Evolutionary conservation across 2,888 invertebrate species (phyloP).

Genomic region (Exocentrus adspersus): DNA sequence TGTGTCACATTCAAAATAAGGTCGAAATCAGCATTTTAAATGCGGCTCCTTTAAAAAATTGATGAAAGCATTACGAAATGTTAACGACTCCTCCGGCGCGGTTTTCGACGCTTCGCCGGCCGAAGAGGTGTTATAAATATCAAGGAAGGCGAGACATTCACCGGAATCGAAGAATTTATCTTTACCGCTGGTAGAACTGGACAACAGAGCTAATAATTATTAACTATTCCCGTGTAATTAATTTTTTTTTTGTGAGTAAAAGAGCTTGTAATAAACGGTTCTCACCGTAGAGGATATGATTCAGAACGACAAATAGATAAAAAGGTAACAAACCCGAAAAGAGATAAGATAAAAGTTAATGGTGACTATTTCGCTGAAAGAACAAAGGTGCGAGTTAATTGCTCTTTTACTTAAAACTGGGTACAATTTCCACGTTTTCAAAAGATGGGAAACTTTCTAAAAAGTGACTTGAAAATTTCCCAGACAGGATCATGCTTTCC

Average conservation of each 20-base stretch:
- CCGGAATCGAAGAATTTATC: no score
- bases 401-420: no score
- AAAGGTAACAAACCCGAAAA: not conserved
- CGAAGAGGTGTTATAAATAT: not conserved
- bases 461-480: no score
- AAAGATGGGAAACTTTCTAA: no score
- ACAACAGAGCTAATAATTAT: not conserved
- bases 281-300: not conserved
- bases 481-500: no score
- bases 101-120: not conserved
- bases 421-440: no score
- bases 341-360: conserved; percentile 11
- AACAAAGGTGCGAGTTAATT: not conserved
- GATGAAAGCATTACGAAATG: conserved; percentile 20
- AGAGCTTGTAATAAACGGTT: not conserved
- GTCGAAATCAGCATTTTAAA: conserved; percentile 41
- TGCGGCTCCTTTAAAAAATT: conserved; percentile 23
- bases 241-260: not conserved
- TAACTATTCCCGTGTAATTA: not conserved
- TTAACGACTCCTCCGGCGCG: conserved; percentile 6
- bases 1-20: conserved; percentile 34
- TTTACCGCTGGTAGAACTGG: no score
- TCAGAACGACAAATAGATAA: conserved; percentile 3
- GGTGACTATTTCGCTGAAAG: not conserved
- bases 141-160: not conserved